phyloP scores from a whole-genome alignment of 2,797 vertebrate genomes.

The Squalus acanthias region DNA sequence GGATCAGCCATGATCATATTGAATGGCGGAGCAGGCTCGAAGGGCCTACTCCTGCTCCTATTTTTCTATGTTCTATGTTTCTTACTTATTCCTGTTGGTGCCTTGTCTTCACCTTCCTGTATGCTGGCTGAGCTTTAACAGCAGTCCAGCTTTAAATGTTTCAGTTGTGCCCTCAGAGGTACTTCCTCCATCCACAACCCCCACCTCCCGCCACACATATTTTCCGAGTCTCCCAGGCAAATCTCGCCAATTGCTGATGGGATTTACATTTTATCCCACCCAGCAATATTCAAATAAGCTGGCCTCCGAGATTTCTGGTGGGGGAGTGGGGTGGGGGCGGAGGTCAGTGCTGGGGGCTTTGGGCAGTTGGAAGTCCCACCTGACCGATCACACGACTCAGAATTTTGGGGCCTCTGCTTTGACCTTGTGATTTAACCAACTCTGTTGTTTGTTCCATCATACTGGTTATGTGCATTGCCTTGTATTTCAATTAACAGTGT shows the following conservation, averaged over 20 bases:
- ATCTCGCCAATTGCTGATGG: background rate
- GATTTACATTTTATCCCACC: background rate
- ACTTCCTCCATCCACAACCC: background rate
- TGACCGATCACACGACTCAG: background rate
- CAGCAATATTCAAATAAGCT: background rate
- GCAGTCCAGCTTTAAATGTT: background rate
- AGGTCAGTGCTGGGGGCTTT: background rate
- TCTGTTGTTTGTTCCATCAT: background rate
- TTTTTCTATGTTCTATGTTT: background rate
- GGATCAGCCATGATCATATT: no score
- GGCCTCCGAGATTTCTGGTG: background rate
- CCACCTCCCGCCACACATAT: background rate
- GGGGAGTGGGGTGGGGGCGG: rapidly evolving
- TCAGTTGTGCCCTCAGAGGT: background rate
- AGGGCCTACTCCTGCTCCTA: no score
- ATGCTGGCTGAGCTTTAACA: background rate
- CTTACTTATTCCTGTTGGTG: background rate
- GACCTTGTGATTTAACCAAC: background rate
- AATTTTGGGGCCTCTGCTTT: background rate
- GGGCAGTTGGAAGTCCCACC: background rate
- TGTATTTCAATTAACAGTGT: background rate
- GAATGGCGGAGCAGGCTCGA: no score
- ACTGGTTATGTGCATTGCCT: background rate
- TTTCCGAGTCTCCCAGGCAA: background rate
- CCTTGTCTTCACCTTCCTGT: background rate